phyloP scores from a whole-genome alignment of 2,113 vertebrate species.

The Cynocephalus volans region DNA sequence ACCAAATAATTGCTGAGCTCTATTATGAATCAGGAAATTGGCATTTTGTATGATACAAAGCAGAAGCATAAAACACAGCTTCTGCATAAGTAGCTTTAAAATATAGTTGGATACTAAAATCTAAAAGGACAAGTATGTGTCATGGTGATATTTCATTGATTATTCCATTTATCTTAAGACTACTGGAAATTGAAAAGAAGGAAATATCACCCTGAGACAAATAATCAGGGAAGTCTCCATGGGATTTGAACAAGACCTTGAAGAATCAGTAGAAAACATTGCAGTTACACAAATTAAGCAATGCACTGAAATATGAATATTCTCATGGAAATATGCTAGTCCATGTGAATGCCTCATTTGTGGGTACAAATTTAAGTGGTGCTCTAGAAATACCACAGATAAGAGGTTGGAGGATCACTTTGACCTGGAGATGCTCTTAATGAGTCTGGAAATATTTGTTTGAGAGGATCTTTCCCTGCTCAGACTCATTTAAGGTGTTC shows the following conservation, averaged over 20 bases:
- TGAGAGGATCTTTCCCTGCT: background rate
- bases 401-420: background rate
- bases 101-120: background rate
- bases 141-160: slow-evolving; percentile 27
- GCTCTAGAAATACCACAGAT: background rate
- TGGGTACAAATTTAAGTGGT: background rate
- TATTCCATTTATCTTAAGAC: background rate
- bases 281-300: background rate
- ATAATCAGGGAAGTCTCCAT: background rate
- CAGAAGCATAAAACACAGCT: background rate
- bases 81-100: background rate
- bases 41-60: background rate
- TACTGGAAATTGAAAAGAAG: background rate
- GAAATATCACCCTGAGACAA: background rate
- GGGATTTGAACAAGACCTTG: background rate
- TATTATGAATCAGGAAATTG: background rate
- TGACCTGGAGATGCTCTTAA: background rate
- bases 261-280: background rate
- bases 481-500: background rate
- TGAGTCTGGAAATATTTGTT: background rate
- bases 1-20: background rate
- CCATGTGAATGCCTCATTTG: background rate
- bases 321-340: background rate
- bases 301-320: background rate
- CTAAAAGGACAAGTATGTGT: background rate